Base-by-base conservation (phyloP, 1,140 invertebrate species). In the Lasioglossum albipes region DNA sequence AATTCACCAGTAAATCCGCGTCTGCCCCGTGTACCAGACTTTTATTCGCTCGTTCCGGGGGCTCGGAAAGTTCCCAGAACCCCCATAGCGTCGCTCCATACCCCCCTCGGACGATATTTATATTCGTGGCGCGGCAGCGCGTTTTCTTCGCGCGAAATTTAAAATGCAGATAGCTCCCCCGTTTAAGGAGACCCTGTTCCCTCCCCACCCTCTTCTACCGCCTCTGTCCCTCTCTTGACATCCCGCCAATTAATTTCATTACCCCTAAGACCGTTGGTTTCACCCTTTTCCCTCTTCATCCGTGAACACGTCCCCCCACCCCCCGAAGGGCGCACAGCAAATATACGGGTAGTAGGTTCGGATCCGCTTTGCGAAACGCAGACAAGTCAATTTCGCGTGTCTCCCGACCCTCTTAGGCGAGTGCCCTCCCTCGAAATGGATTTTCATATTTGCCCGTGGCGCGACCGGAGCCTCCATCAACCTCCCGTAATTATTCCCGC, bases 191-290 rank as follows among this genome's bases (percentile, higher is more conserved):
- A 75, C 54, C 10, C 54, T 45, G 36, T 36, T 36, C 52, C 52
- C 16, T 4, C 2, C 0, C 52, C 12, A 65, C 41, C 13, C 6
- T 31, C 16, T 67, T n/a, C 59, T 7, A 10, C 10, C 1, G 45
- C 45, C 45, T 49, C 45, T 54, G 52, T 57, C 49, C n/a, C 82
- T 86, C 80, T 73, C 83, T 75, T 67, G 82, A 89, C 89, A 84
- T 84, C 73, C 79, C 82, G 79, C 85, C 88, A 91, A 91, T 91
- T 91, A 91, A 91, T 91, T 91, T 91, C 86, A 91, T 91, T 90
- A 89, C 85, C 79, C 42, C 41, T 31, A n/a, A 59, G 13, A 2
- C 57, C 27, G 41, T 2, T 16, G 12, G 42, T 49, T 64, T 62
- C 72, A 59, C 65, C 66, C 79, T 36, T 75, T 52, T 75, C 22